These are phyloP conservation scores for Nothobranchius kuhntae DNA, from an alignment of 2,113 vertebrate species.

Conservation along the genomic window DNA sequence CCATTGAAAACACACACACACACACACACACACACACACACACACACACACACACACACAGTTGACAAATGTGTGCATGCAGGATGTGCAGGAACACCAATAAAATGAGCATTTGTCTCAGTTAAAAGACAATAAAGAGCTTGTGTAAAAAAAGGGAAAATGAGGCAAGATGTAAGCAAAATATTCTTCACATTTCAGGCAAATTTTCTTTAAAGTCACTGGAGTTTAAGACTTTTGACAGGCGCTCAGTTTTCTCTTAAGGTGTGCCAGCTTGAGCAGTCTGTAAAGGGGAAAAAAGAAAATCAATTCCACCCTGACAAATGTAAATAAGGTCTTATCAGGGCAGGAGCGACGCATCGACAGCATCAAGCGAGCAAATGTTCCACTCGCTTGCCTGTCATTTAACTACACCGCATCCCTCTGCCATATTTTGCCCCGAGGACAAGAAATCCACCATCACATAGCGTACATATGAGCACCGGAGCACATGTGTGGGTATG, in stretches of 20 bases:
- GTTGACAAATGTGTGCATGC: constrained; percentile 9
- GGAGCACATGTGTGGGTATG: constrained; percentile 61
- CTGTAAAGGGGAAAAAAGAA: constrained; percentile 77
- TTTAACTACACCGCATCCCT: constrained; percentile 72
- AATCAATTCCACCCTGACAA: constrained; percentile 75
- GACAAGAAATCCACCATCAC: constrained; percentile 60
- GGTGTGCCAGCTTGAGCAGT: constrained; percentile 62
- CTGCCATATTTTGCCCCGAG: constrained; percentile 73
- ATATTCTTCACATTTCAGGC: neutral
- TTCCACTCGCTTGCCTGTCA: constrained; percentile 79
- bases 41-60: neutral
- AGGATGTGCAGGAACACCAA: constrained; percentile 9
- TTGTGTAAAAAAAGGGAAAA: constrained; percentile 39
- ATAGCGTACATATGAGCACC: constrained; percentile 50
- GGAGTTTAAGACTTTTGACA: constrained; percentile 57
- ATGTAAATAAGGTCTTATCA: constrained; percentile 79
- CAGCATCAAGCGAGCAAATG: constrained; percentile 73
- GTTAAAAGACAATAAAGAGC: constrained; percentile 39
- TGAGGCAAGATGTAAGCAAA: neutral
- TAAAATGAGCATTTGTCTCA: constrained; percentile 62
- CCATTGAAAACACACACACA: constrained; percentile 16
- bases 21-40: neutral
- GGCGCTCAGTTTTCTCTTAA: constrained; percentile 43
- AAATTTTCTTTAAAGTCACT: constrained; percentile 8
- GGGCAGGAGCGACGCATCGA: constrained; percentile 69